Evolutionary conservation across 2,888 invertebrate species (phyloP), one percentile per base, ranked within the genome.

Genomic region (Neoaliturus tenellus): DNA sequence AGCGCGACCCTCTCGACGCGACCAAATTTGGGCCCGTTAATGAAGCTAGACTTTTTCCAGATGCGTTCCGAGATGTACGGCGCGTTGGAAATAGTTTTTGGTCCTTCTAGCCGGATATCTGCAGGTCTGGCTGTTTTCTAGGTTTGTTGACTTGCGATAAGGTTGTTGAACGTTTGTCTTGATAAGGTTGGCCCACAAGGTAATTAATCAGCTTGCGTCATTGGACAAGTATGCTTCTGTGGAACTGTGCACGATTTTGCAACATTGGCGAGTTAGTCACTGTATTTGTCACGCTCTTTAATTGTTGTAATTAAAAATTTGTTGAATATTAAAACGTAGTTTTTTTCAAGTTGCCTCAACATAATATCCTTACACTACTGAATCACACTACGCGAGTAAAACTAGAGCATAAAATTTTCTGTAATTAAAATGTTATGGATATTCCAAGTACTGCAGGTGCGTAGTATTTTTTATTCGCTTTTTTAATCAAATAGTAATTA

Each of bases 41-140:
- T 78, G 78, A 78, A 78, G 51, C 55, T 33, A 51, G 78, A 78
- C 78, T 78, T 78, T 78, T 78, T 78, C 78, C 55, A 78, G 78
- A 78, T 33, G 78, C 44, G n/a, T n/a, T 33, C 44, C 44, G 28
- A 44, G 75, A 75, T 75, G 6, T 48, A 75, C 75, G 75, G 31
- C 33, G n/a, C n/a, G n/a, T 28, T 48, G 33, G 78, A 78, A 78
- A 78, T 78, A 78, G 78, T 31, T 14, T 58, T 35, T 33, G 48
- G 33, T 28, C 39, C 17, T 44, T 35, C 23, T 44, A 6, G 23
- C 8, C 25, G 5, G 44, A 2, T 75, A 5, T 75, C 69, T 8
- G 14, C 69, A 4, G 31, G 69, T 69, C 20, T 33, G 20, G 35
- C 35, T 23, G 55, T 6, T 8, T 39, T 39, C 39, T 23, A 5